Conservation (phyloP, 1,140 invertebrate species). For the Nixonia krombeini region DNA sequence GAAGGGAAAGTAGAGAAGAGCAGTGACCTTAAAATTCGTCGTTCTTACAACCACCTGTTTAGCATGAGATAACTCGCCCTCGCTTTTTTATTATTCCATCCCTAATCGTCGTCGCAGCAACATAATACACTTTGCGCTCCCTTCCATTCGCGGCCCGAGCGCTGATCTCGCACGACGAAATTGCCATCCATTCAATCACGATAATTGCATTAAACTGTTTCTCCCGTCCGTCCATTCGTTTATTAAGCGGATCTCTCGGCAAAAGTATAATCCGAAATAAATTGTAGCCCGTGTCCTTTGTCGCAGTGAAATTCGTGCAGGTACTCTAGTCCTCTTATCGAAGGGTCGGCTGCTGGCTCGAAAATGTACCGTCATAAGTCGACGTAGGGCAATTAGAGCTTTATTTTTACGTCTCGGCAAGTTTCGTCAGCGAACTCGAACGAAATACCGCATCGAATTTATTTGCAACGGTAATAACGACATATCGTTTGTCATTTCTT, state of each 20-base stretch:
- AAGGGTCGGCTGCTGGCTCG: neutral
- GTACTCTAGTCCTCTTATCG: slow-evolving; percentile 1
- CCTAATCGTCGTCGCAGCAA: slow-evolving; percentile 42
- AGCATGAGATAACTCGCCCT: slow-evolving; percentile 42
- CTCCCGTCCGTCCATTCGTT: slow-evolving; percentile 25
- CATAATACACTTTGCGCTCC: slow-evolving; percentile 35
- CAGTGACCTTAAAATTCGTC: slow-evolving; percentile 7
- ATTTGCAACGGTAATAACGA: no score
- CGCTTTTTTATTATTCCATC: slow-evolving; percentile 31
- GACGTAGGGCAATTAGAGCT: no score
- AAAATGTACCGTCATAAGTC: no score
- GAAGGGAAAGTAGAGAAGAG: neutral
- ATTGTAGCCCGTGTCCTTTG: slow-evolving; percentile 27
- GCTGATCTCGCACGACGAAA: slow-evolving; percentile 7
- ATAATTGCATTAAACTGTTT: slow-evolving; percentile 54
- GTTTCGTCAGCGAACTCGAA: no score
- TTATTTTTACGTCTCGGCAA: neutral
- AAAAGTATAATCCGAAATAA: slow-evolving; percentile 47
- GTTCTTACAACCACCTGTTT: slow-evolving; percentile 49
- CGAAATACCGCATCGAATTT: no score
- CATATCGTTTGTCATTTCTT: no score
- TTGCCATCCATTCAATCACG: slow-evolving; percentile 46
- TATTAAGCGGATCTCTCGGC: slow-evolving; percentile 44
- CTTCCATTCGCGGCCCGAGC: slow-evolving; percentile 18
- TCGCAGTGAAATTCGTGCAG: neutral